Percentiles rank a stretch among this genome's conserved stretches.
phyloP scores from a whole-genome alignment of 1,140 invertebrate species.

The Zaprionus kolodkinae region DNA sequence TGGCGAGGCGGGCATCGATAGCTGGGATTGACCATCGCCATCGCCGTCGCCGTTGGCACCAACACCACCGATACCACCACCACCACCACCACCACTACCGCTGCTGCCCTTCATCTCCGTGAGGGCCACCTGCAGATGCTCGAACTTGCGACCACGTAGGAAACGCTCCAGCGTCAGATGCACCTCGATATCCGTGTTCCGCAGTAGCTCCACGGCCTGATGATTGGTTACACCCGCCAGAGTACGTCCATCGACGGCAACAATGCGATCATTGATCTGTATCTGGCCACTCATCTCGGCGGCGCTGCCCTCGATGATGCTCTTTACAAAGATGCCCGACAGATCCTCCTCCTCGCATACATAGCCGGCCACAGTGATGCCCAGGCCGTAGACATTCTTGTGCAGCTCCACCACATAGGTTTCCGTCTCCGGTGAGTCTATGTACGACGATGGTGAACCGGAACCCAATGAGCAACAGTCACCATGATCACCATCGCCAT shows the following conservation, averaged over 20 bases:
- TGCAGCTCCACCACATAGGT: slow-evolving; percentile 87
- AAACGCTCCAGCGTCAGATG: slow-evolving; percentile 93
- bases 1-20: slow-evolving; percentile 87
- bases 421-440: slow-evolving; percentile 86
- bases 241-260: slow-evolving; percentile 92
- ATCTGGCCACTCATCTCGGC: slow-evolving; percentile 95
- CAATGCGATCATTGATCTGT: slow-evolving; percentile 95
- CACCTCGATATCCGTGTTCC: slow-evolving; percentile 93
- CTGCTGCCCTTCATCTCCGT: slow-evolving; percentile 86
- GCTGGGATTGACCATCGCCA: slow-evolving; percentile 85
- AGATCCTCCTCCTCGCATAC: slow-evolving; percentile 93
- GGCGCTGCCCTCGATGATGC: slow-evolving; percentile 95
- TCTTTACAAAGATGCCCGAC: slow-evolving; percentile 96
- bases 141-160: slow-evolving; percentile 93
- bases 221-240: slow-evolving; percentile 94
- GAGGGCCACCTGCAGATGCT: slow-evolving; percentile 94
- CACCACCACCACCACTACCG: slow-evolving; percentile 19
- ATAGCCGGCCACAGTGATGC: slow-evolving; percentile 89
- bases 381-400: slow-evolving; percentile 88
- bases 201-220: slow-evolving; percentile 93
- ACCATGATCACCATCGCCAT: slow-evolving; percentile 15
- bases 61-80: slow-evolving; percentile 54
- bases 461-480: slow-evolving; percentile 55
- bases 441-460: slow-evolving; percentile 64
- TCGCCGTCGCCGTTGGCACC: slow-evolving; percentile 17